Percentiles rank a stretch among this genome's conserved stretches.
Conservation (phyloP, 2,113 vertebrate species). For the Sander lucioperca region DNA sequence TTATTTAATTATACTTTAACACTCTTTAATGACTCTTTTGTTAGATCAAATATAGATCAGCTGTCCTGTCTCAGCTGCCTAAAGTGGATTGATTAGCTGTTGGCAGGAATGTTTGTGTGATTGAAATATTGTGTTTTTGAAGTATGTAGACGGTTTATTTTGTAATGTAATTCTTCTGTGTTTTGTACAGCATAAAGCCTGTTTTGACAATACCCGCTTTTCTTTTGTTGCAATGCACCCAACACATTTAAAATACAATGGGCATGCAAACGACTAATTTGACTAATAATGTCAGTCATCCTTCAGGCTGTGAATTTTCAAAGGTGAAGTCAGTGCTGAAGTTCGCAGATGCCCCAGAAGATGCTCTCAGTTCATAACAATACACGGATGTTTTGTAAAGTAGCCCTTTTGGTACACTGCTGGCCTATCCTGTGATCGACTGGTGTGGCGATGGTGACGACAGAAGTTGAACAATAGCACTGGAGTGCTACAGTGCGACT, state of each 20-base stretch:
- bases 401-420: background rate
- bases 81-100: background rate
- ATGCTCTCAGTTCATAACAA: background rate
- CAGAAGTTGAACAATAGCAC: background rate
- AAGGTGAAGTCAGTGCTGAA: background rate
- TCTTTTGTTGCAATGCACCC: constrained; percentile 23
- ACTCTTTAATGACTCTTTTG: constrained; percentile 22
- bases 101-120: constrained; percentile 45
- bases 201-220: constrained; percentile 65
- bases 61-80: constrained; percentile 5
- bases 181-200: constrained; percentile 83
- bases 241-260: background rate
- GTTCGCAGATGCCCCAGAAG: background rate
- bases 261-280: no score
- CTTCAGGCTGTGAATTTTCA: background rate
- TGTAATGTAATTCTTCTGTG: constrained; percentile 71
- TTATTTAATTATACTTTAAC: constrained; percentile 59
- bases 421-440: background rate
- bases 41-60: constrained; percentile 17
- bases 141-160: constrained; percentile 73
- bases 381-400: background rate
- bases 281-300: no score
- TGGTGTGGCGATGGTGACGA: background rate
- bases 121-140: constrained; percentile 63
- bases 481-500: background rate